A percentile compares a stretch with the other conserved stretches of the same genome.
These are phyloP conservation scores for Gopherus flavomarginatus DNA, from an alignment of 2,113 vertebrate species.

Conservation along the genomic window DNA sequence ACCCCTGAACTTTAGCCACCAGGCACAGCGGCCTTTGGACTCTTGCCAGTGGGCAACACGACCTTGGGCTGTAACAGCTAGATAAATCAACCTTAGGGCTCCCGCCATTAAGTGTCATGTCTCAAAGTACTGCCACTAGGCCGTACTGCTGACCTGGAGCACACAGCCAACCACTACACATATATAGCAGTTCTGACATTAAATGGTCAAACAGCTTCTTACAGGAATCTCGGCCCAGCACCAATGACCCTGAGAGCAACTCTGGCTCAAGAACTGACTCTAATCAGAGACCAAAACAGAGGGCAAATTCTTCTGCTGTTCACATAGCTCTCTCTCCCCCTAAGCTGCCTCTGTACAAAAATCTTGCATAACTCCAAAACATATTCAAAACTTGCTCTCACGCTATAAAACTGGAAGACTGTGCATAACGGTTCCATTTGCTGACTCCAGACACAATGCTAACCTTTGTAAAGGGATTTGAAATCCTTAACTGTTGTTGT, in stretches of 20 bases:
- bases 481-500: not conserved
- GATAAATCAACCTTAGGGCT: not conserved
- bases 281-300: not conserved
- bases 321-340: not conserved
- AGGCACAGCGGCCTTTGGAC: too few relatives aligned
- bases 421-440: not conserved
- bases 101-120: not conserved
- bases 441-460: not conserved
- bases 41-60: too few relatives aligned
- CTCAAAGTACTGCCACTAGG: not conserved
- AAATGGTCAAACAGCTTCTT: not conserved
- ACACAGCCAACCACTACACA: not conserved
- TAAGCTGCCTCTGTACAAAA: not conserved
- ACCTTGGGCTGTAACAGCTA: too few relatives aligned
- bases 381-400: not conserved
- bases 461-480: not conserved
- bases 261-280: not conserved
- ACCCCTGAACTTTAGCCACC: not conserved
- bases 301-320: not conserved
- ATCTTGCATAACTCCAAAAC: rapidly evolving
- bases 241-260: not conserved
- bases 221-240: not conserved
- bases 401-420: not conserved
- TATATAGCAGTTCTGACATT: not conserved
- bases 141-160: not conserved